Percentiles rank a stretch among this genome's conserved stretches.
phyloP scores from a whole-genome alignment of 2,888 invertebrate species.

The Drosophila limbata region DNA sequence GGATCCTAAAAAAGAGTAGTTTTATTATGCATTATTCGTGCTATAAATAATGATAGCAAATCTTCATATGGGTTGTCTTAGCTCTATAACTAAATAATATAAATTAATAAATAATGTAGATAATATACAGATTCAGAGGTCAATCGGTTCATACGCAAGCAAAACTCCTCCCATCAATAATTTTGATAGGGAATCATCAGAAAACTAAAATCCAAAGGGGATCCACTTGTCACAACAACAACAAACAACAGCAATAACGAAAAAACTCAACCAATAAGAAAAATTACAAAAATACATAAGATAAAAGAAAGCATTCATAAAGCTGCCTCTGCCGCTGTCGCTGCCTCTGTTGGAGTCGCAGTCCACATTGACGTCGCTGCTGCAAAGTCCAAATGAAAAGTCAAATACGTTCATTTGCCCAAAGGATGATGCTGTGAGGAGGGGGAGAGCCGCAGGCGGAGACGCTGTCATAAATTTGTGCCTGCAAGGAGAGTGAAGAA shows the following conservation, averaged over 20 bases:
- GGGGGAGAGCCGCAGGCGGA: not conserved
- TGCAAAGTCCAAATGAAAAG: slow-evolving; percentile 17
- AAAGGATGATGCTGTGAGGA: not conserved
- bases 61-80: not conserved
- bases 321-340: slow-evolving; percentile 33
- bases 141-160: not conserved
- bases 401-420: slow-evolving; percentile 25
- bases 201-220: not conserved
- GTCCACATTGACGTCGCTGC: slow-evolving; percentile 14
- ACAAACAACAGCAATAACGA: not conserved
- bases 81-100: not conserved
- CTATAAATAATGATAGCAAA: not conserved
- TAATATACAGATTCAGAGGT: not conserved
- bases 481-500: not conserved
- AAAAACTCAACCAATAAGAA: slow-evolving; percentile 19
- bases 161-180: not conserved
- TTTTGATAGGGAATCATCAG: not conserved
- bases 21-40: too few species aligned
- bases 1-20: too few species aligned
- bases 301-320: slow-evolving; percentile 46
- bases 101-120: too few species aligned
- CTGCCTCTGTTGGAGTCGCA: slow-evolving; percentile 7
- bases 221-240: not conserved
- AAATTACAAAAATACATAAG: slow-evolving; percentile 6
- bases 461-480: slow-evolving; percentile 63